phyloP scores from a whole-genome alignment of 2,113 vertebrate species.

The Crypturellus undulatus region DNA sequence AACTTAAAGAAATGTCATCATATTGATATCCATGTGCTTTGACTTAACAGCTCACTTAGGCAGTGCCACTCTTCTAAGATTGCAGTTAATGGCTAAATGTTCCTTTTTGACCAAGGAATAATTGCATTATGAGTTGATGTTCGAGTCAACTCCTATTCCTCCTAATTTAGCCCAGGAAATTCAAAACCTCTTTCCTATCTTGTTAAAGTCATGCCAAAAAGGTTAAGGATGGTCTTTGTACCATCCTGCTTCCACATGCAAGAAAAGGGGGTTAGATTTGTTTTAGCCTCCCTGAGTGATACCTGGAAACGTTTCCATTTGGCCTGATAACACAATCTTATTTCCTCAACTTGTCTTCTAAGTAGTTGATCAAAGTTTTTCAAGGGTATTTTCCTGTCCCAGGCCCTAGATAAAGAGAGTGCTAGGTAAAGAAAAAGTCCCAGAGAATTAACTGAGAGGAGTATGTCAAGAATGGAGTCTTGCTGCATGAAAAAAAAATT shows the following conservation, averaged over 20 bases:
- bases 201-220: neutral
- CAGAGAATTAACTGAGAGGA: neutral
- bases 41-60: neutral
- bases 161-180: neutral
- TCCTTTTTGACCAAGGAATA: neutral
- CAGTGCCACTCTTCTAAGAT: neutral
- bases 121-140: neutral
- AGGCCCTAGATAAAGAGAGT: neutral
- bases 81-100: neutral
- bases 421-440: neutral
- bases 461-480: neutral
- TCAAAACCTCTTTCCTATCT: neutral
- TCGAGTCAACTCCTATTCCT: neutral
- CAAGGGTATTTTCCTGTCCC: neutral
- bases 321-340: neutral
- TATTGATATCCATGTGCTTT: neutral
- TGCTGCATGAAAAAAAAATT: neutral
- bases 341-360: neutral
- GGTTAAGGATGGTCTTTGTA: neutral
- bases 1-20: neutral
- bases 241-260: rapidly evolving
- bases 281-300: neutral
- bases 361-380: neutral
- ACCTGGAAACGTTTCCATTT: neutral
- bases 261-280: neutral